Percentiles rank a stretch among this genome's conserved stretches.
phyloP scores from a whole-genome alignment of 2,888 invertebrate genomes.

The Ernsta delagoae region DNA sequence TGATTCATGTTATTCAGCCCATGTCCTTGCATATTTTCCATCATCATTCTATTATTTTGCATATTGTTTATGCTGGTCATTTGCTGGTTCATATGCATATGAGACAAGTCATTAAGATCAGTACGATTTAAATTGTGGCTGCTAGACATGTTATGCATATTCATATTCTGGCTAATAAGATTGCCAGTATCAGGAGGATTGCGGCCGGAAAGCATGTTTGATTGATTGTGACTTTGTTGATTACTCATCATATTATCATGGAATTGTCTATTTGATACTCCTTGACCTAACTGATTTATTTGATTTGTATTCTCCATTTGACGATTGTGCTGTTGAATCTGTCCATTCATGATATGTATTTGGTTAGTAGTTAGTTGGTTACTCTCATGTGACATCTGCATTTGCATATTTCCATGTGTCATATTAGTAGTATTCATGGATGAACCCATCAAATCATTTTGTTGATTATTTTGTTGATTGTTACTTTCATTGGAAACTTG shows the following conservation, averaged over 20 bases:
- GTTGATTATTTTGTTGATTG: conserved; percentile 63
- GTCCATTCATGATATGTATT: conserved; percentile 80
- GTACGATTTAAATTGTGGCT: conserved; percentile 68
- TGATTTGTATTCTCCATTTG: conserved; percentile 66
- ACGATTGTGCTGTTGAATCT: conserved; percentile 72
- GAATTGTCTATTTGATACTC: conserved; percentile 61
- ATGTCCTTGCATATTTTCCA: conserved; percentile 76
- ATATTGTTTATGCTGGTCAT: conserved; percentile 69
- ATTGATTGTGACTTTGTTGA: conserved; percentile 68
- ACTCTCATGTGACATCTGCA: conserved; percentile 68
- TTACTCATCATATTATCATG: conserved; percentile 69
- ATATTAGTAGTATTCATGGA: conserved; percentile 64
- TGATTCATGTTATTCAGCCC: conserved; percentile 70
- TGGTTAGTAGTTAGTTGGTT: conserved; percentile 69
- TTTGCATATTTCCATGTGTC: conserved; percentile 72
- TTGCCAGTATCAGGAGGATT: conserved; percentile 68
- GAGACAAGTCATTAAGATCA: conserved; percentile 70
- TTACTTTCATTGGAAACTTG: conserved; percentile 63
- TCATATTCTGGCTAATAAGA: conserved; percentile 73
- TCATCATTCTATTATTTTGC: conserved; percentile 77
- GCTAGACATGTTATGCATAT: conserved; percentile 67
- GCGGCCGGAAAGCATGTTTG: conserved; percentile 67
- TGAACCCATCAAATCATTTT: conserved; percentile 64
- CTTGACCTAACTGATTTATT: conserved; percentile 70
- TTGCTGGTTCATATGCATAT: conserved; percentile 77